These are phyloP conservation scores for Condylostylus longicornis DNA, from an alignment of 1,140 invertebrate genomes.

Conservation along the genomic window DNA sequence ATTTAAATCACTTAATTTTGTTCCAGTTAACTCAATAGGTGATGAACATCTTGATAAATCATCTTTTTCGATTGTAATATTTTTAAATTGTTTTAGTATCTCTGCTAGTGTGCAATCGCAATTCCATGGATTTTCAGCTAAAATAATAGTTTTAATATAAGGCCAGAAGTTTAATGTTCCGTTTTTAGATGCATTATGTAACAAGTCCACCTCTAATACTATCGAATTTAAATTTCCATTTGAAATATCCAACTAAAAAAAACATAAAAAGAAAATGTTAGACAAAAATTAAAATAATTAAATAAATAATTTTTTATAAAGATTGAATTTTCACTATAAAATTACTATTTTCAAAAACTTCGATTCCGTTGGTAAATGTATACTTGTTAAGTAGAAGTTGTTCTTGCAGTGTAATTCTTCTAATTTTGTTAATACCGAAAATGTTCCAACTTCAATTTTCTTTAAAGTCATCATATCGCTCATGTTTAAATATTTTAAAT, in stretches of 20 bases:
- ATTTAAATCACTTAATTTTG: constrained; percentile 18
- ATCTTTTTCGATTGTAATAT: not conserved
- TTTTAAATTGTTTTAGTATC: constrained; percentile 13
- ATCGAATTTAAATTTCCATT: constrained; percentile 37
- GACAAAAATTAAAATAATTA: not conserved
- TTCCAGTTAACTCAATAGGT: constrained; percentile 20
- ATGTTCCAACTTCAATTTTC: constrained; percentile 35
- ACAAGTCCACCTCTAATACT: constrained; percentile 13
- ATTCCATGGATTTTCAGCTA: constrained; percentile 41
- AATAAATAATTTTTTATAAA: not conserved
- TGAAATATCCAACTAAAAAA: constrained; percentile 20
- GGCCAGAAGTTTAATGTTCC: constrained; percentile 12
- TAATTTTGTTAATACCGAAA: constrained; percentile 32
- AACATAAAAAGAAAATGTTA: constrained; percentile 2
- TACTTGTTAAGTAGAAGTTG: constrained; percentile 18
- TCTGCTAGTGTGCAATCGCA: constrained; percentile 37
- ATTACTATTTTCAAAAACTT: not conserved
- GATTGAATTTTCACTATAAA: not conserved
- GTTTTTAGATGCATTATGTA: constrained; percentile 6
- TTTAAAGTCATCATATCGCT: constrained; percentile 38
- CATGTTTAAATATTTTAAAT: constrained; percentile 38
- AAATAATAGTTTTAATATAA: constrained; percentile 33
- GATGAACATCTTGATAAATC: constrained; percentile 20
- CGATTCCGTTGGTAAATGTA: constrained; percentile 16
- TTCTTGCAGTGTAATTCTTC: constrained; percentile 18